A percentile compares a stretch with the other conserved stretches of the same genome.
phyloP scores from a whole-genome alignment of 2,797 vertebrate species.

The Gallinago stenura region DNA sequence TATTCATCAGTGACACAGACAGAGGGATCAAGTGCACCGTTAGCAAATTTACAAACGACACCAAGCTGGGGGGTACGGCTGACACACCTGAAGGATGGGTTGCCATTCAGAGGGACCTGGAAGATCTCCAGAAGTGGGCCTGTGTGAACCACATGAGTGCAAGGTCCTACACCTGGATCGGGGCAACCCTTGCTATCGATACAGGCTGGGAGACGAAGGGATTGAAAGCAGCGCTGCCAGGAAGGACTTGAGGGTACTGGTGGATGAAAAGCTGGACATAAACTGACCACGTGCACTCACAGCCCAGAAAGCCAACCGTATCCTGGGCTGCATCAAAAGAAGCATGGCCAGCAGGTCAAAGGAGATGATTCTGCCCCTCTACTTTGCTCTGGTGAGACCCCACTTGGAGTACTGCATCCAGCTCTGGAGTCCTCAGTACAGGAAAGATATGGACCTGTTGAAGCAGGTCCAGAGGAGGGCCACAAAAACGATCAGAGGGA shows the following conservation, averaged over 20 bases:
- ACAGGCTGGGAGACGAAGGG: neutral
- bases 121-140: neutral
- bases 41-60: neutral
- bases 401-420: neutral
- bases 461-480: neutral
- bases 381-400: neutral
- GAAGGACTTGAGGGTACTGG: neutral
- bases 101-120: neutral
- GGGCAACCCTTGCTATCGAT: neutral
- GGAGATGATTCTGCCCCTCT: neutral
- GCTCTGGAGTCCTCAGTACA: neutral
- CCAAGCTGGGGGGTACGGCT: neutral
- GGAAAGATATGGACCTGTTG: neutral
- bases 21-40: neutral
- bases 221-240: neutral
- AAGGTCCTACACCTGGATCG: no score
- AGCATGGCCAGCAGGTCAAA: accelerated
- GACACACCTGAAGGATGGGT: no score
- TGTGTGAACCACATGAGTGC: neutral
- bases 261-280: neutral
- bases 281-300: accelerated
- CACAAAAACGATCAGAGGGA: neutral
- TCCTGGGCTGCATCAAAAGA: neutral
- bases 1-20: neutral
- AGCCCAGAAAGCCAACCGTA: neutral